A percentile compares a stretch with the other conserved stretches of the same genome.
Evolutionary conservation across 2,797 vertebrate species (phyloP).

Genomic region (Podarcis lilfordi): DNA sequence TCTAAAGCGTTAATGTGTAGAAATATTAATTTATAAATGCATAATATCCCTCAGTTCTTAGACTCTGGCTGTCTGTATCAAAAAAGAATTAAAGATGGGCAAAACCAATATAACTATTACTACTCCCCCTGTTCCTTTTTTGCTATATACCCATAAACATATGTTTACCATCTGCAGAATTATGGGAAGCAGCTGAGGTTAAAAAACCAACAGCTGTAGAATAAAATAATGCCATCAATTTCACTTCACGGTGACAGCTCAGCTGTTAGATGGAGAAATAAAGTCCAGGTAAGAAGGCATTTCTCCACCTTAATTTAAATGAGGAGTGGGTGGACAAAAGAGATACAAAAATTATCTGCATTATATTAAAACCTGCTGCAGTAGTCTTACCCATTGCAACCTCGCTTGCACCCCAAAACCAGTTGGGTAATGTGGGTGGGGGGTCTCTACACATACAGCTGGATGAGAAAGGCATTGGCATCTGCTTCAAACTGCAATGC

Average conservation of each 20-base stretch:
- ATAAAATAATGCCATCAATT: constrained; percentile 77
- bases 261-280: constrained; percentile 60
- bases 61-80: constrained; percentile 66
- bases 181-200: constrained; percentile 76
- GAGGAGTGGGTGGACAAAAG: neutral
- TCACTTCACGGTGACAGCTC: constrained; percentile 70
- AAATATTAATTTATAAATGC: constrained; percentile 79
- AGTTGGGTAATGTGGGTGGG: no score
- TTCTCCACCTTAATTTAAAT: constrained; percentile 20
- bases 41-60: constrained; percentile 64
- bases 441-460: no score
- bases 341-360: neutral
- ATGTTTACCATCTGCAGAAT: constrained; percentile 83
- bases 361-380: constrained; percentile 20
- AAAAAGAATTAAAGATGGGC: constrained; percentile 61
- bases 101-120: constrained; percentile 53
- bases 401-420: no score
- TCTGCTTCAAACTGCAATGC: no score
- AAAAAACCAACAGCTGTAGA: constrained; percentile 75
- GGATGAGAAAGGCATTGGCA: no score
- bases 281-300: constrained; percentile 55
- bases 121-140: constrained; percentile 23
- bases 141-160: constrained; percentile 76
- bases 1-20: constrained; percentile 70
- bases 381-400: neutral